Evolutionary conservation across 2,888 invertebrate species (phyloP).

Genomic region (Patella depressa): DNA sequence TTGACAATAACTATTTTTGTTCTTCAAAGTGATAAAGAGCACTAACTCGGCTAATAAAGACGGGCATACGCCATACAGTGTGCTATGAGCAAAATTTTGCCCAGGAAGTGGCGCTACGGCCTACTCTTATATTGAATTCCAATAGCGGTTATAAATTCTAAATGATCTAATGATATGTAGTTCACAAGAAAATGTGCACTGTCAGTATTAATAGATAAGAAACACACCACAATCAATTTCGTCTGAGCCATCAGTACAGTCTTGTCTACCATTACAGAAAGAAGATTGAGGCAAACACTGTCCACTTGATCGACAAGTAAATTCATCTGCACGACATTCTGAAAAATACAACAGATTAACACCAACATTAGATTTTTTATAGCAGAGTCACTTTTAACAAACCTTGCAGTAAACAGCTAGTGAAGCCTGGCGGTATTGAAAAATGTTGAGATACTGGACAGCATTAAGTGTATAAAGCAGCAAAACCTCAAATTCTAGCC

Average conservation of each 20-base stretch:
- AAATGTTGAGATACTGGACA: background rate
- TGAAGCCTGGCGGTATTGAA: conserved; percentile 2
- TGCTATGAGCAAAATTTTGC: no score
- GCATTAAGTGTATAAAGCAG: background rate
- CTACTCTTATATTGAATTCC: no score
- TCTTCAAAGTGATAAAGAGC: no score
- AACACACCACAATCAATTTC: conserved; percentile 77
- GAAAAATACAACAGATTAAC: conserved; percentile 8
- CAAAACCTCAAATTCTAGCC: background rate
- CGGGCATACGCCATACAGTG: no score
- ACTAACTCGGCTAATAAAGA: no score
- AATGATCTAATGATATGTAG: no score
- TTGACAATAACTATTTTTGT: no score
- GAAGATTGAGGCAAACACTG: conserved; percentile 41
- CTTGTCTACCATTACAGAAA: conserved; percentile 67
- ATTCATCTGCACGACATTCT: conserved; percentile 53
- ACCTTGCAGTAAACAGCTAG: background rate
- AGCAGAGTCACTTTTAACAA: no score
- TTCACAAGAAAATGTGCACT: no score
- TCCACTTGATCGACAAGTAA: conserved; percentile 47
- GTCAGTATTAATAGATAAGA: no score
- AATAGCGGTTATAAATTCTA: no score
- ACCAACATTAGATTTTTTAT: background rate
- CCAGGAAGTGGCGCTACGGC: no score
- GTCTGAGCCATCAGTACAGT: conserved; percentile 83